A percentile compares a stretch with the other conserved stretches of the same genome.
Conservation (phyloP, 2,113 vertebrate genomes). For the Orthonyx spaldingii region DNA sequence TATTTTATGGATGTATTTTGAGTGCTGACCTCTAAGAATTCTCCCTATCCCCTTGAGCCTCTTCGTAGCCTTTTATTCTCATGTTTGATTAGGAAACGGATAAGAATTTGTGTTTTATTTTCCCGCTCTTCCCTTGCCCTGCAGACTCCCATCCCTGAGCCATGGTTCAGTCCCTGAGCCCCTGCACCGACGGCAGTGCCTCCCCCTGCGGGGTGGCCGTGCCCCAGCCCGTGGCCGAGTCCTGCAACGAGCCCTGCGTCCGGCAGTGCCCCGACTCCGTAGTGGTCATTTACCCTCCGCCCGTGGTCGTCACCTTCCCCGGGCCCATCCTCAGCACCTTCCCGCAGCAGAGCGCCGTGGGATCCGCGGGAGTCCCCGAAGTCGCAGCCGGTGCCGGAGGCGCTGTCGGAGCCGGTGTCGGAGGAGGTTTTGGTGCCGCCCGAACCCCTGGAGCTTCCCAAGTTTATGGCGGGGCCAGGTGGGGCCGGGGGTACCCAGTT, state of each 20-base stretch:
- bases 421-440: background rate
- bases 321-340: constrained; percentile 53
- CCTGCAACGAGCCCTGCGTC: constrained; percentile 31
- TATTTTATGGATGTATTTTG: fast-evolving
- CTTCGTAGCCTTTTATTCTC: fast-evolving
- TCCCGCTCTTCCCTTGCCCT: background rate
- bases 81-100: fast-evolving
- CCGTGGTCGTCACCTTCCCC: constrained; percentile 15
- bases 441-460: background rate
- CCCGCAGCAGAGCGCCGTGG: background rate
- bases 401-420: fast-evolving
- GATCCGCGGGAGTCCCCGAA: background rate
- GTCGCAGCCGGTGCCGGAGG: fast-evolving
- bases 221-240: constrained; percentile 9
- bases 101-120: background rate
- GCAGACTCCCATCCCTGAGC: background rate
- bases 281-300: constrained; percentile 18
- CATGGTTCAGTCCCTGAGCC: background rate
- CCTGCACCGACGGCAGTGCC: background rate
- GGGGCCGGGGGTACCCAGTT: background rate
- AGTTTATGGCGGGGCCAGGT: background rate
- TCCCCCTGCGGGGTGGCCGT: background rate
- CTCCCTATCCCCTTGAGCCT: background rate
- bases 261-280: constrained; percentile 33
- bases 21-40: fast-evolving